Percentiles rank a stretch among this genome's conserved stretches.
Evolutionary conservation across 2,113 vertebrate species (phyloP).

Genomic region (Lagenorhynchus albirostris): DNA sequence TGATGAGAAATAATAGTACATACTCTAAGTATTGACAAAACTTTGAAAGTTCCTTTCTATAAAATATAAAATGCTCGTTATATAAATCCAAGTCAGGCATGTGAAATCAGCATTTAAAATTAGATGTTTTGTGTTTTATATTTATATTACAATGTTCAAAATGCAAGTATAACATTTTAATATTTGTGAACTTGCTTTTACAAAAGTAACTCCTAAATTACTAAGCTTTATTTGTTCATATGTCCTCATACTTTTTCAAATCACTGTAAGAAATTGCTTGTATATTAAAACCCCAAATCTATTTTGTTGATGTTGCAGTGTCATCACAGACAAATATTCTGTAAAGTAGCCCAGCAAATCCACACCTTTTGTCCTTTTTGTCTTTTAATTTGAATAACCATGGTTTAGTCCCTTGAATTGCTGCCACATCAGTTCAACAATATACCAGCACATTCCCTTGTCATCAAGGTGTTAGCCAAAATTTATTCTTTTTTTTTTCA

Average conservation of each 20-base stretch:
- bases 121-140: slow-evolving; percentile 13
- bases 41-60: slow-evolving; percentile 31
- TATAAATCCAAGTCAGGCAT: slow-evolving; percentile 16
- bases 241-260: slow-evolving; percentile 17
- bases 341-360: background rate
- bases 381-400: slow-evolving; percentile 27
- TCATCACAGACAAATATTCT: slow-evolving; percentile 23
- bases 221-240: slow-evolving; percentile 30
- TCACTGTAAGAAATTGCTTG: background rate
- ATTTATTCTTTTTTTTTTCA: background rate
- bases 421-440: background rate
- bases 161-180: background rate
- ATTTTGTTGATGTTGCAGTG: background rate
- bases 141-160: slow-evolving; percentile 14
- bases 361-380: background rate
- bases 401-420: background rate
- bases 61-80: slow-evolving; percentile 3
- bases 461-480: background rate
- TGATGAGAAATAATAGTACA: background rate
- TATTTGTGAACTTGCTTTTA: slow-evolving; percentile 35
- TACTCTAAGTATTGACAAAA: background rate
- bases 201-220: background rate
- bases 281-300: slow-evolving; percentile 20
- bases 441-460: background rate
- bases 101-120: slow-evolving; percentile 19